Conservation (phyloP, 2,797 vertebrate genomes). For the Arnoldichthys spilopterus region DNA sequence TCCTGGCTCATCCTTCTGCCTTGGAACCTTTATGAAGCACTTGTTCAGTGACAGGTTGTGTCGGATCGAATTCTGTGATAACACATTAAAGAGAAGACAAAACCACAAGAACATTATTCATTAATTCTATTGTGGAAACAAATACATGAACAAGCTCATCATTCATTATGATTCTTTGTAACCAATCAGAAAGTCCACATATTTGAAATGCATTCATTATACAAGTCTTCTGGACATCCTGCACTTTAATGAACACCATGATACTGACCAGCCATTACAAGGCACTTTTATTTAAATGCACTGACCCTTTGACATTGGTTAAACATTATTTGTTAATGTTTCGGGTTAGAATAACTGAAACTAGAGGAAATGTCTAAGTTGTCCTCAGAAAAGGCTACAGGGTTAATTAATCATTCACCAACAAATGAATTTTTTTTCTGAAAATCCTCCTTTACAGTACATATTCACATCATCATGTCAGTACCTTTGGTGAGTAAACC, state of each 20-base stretch:
- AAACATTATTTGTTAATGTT: conserved; percentile 77
- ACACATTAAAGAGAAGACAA: conserved; percentile 26
- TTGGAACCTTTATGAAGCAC: conserved; percentile 97
- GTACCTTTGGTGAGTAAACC: neutral
- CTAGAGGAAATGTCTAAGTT: conserved; percentile 58
- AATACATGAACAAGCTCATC: conserved; percentile 2
- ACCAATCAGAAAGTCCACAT: conserved; percentile 41
- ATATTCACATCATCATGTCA: conserved; percentile 34
- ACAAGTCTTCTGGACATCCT: conserved; percentile 8
- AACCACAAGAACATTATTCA: conserved; percentile 7
- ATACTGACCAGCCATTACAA: conserved; percentile 18
- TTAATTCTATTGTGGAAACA: conserved; percentile 8
- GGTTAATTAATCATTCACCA: conserved; percentile 78
- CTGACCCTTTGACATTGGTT: conserved; percentile 72
- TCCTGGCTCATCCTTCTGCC: conserved; percentile 94
- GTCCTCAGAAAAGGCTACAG: conserved; percentile 53
- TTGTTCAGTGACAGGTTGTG: conserved; percentile 98
- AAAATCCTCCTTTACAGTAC: conserved; percentile 33
- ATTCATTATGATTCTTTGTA: neutral
- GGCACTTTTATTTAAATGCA: conserved; percentile 50
- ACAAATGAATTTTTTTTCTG: conserved; percentile 61
- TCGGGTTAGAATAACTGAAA: conserved; percentile 67
- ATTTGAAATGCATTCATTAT: conserved; percentile 23
- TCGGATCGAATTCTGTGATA: conserved; percentile 90
- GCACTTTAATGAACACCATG: conserved; percentile 1